Percentiles rank a stretch among this genome's conserved stretches.
These are phyloP conservation scores for Saimiri boliviensis DNA, from an alignment of 2,113 vertebrate genomes.

Conservation along the genomic window DNA sequence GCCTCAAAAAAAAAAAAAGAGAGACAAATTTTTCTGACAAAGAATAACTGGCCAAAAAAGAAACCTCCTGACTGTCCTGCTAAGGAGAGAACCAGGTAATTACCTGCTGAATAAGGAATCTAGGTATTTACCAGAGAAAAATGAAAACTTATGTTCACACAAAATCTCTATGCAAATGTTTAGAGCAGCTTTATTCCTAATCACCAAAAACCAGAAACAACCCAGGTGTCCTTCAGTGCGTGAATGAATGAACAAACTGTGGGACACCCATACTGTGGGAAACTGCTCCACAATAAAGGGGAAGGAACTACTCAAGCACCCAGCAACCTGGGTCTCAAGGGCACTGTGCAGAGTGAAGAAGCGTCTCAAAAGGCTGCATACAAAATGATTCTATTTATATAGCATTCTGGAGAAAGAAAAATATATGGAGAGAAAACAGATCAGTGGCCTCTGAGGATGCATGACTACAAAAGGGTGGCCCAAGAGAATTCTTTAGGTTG, in stretches of 20 bases:
- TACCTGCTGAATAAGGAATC: background rate
- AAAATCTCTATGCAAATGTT: background rate
- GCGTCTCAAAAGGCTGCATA: background rate
- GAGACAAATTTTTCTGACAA: constrained; percentile 19
- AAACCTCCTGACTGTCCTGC: background rate
- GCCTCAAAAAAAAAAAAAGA: no score
- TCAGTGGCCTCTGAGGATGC: background rate
- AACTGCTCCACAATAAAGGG: background rate
- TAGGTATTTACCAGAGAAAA: constrained; percentile 26
- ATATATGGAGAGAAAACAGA: background rate
- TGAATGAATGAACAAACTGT: background rate
- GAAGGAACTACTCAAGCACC: background rate
- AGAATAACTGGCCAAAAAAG: constrained; percentile 3
- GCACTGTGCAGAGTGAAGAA: background rate
- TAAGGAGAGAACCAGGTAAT: background rate
- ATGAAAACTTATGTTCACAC: background rate
- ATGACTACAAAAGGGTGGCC: background rate
- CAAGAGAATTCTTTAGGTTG: background rate
- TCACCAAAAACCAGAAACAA: background rate
- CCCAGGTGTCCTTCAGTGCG: background rate
- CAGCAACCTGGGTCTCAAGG: background rate
- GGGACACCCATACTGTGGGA: background rate
- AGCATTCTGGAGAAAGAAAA: background rate
- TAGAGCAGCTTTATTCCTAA: background rate
- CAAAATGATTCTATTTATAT: background rate